Conservation (phyloP, 2,888 invertebrate genomes). For the Lysandra bellargus region DNA sequence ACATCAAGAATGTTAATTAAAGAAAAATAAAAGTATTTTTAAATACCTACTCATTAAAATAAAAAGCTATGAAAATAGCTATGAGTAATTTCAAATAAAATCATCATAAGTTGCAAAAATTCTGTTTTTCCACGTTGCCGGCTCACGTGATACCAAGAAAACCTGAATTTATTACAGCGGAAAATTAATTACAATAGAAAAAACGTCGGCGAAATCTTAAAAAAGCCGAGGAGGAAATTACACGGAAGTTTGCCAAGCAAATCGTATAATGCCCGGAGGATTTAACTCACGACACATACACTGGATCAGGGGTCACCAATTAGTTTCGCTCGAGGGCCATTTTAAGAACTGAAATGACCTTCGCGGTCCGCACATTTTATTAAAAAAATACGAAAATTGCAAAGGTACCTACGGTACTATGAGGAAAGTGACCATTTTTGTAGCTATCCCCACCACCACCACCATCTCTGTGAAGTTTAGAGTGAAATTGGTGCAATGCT, state of each 20-base stretch:
- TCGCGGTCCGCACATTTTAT: no score
- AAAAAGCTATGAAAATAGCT: background rate
- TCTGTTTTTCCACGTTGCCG: background rate
- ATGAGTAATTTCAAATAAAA: background rate
- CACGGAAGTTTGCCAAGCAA: slow-evolving; percentile 38
- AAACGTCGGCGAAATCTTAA: slow-evolving; percentile 39
- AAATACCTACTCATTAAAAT: background rate
- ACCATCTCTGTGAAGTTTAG: no score
- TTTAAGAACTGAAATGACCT: no score
- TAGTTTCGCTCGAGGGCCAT: no score
- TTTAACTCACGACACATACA: slow-evolving; percentile 39
- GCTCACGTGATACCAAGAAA: slow-evolving; percentile 9
- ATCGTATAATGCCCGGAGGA: slow-evolving; percentile 38
- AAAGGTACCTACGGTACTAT: no score
- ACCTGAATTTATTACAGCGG: slow-evolving; percentile 19
- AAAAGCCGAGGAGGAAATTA: slow-evolving; percentile 41
- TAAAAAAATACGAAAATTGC: no score
- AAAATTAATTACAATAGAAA: slow-evolving; percentile 28
- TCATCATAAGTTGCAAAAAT: background rate
- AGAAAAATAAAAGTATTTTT: no score
- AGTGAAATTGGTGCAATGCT: no score
- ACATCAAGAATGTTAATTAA: no score
- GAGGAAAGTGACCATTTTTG: no score
- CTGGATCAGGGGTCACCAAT: background rate
- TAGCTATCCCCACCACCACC: no score